phyloP scores from a whole-genome alignment of 2,113 vertebrate species.

The Toxotes chatareus region DNA sequence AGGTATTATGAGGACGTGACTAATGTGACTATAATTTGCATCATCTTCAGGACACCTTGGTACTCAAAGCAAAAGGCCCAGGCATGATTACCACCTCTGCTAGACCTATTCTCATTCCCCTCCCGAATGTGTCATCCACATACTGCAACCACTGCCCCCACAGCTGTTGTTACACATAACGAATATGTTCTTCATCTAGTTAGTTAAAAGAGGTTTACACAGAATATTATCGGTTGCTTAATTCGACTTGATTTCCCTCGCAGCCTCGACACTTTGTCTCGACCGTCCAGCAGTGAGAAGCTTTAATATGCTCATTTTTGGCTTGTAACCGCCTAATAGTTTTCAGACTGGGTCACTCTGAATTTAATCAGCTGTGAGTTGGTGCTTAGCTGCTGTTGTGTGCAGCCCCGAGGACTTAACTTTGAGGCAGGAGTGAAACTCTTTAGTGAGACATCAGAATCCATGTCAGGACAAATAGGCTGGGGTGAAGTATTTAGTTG shows the following conservation, averaged over 20 bases:
- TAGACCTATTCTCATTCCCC: slow-evolving; percentile 21
- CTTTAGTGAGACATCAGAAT: slow-evolving; percentile 51
- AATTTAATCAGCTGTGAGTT: slow-evolving; percentile 62
- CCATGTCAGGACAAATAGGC: slow-evolving; percentile 42
- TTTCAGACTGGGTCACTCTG: slow-evolving; percentile 63
- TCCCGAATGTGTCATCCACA: slow-evolving; percentile 37
- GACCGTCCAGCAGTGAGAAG: slow-evolving; percentile 30
- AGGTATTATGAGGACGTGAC: slow-evolving; percentile 20
- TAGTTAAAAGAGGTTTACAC: slow-evolving; percentile 44
- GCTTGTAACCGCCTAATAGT: slow-evolving; percentile 59
- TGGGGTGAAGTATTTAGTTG: slow-evolving; percentile 36
- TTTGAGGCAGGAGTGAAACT: slow-evolving; percentile 41
- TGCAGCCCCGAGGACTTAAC: slow-evolving; percentile 46
- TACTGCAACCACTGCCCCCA: not conserved
- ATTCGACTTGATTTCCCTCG: slow-evolving; percentile 52
- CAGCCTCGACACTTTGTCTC: slow-evolving; percentile 45
- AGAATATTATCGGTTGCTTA: slow-evolving; percentile 40
- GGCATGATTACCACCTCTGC: slow-evolving; percentile 27
- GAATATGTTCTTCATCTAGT: slow-evolving; percentile 37
- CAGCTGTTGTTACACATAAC: slow-evolving; percentile 28
- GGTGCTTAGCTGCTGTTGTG: slow-evolving; percentile 47
- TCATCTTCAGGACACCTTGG: slow-evolving; percentile 9
- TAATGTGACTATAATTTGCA: slow-evolving; percentile 37
- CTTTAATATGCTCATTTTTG: slow-evolving; percentile 68
- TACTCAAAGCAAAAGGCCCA: slow-evolving; percentile 18